Percentiles rank a stretch among this genome's conserved stretches.
Evolutionary conservation across 2,797 vertebrate genomes (phyloP).

Genomic region (Helarctos malayanus): DNA sequence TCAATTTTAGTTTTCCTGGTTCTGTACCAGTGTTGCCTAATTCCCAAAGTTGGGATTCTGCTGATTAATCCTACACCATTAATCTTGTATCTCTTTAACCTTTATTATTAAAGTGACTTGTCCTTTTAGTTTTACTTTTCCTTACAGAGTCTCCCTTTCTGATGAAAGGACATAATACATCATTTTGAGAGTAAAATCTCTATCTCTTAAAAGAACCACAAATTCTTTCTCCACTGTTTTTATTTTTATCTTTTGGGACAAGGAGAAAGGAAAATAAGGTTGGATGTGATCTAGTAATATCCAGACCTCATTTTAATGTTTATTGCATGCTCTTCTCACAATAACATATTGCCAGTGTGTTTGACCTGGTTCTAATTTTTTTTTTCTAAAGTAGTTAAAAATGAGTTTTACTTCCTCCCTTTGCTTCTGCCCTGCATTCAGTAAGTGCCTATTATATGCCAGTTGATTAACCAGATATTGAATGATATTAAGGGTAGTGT

Average conservation of each 20-base stretch:
- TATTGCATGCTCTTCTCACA: background rate
- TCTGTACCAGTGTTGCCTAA: slow-evolving; percentile 24
- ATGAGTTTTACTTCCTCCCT: background rate
- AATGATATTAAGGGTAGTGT: background rate
- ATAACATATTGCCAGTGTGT: background rate
- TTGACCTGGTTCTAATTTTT: background rate
- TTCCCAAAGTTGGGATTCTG: slow-evolving; percentile 38
- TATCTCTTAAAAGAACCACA: slow-evolving; percentile 36
- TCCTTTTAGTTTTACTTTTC: slow-evolving; percentile 49
- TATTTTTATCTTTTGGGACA: background rate
- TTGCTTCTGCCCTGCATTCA: slow-evolving; percentile 2
- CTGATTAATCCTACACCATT: slow-evolving; percentile 52
- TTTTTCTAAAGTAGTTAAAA: slow-evolving; percentile 16
- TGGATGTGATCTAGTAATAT: background rate
- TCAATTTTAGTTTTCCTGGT: slow-evolving; percentile 36
- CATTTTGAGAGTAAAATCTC: slow-evolving; percentile 11
- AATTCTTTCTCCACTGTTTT: background rate
- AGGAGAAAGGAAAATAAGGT: background rate
- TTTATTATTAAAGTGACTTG: slow-evolving; percentile 53
- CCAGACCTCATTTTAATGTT: slow-evolving; percentile 55
- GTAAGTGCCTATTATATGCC: background rate
- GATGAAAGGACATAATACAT: background rate
- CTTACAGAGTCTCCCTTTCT: background rate
- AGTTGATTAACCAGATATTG: background rate
- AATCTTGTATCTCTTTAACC: slow-evolving; percentile 8